Evolutionary conservation across 35 echinoderm and acorn worm genomes (phyloP), one percentile per base, ranked within the genome.

Genomic region (Apostichopus californicus): DNA sequence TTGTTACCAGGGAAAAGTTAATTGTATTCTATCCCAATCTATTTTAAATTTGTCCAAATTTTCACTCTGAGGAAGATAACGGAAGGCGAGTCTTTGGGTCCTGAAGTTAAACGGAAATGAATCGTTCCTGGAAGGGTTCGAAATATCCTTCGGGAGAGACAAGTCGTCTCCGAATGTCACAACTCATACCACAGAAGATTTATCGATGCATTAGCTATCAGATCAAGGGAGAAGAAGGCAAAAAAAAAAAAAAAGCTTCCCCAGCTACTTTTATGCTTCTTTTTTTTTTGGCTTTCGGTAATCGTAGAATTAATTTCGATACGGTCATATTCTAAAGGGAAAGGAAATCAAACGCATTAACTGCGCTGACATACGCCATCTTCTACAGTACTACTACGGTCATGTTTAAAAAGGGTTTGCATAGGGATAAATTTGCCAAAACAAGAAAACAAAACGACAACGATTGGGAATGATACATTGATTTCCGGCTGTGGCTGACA

Each of bases 31-130:
- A 85, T 85, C 57, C 55, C 81, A 85, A 85, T 85, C 54, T 85
- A 85, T 85, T 85, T 85, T 85, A 85, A 85, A 85, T 85, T 85
- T 85, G 81, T 85, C 81, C 81, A 85, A 85, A 85, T 85, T 85
- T 85, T 85, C 81, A 85, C 81, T 85, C 55, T 85, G 55, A 85
- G 57, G 81, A 22, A 85, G 55, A 85, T 58, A 85, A 85, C 81
- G 81, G 81, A 85, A 85, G 81, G 81, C 81, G 54, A 85, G 54
- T 85, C 81, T 85, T 85, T 85, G 81, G 81, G 81, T 58, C 81
- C 81, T 85, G 81, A 85, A 85, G 81, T 85, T 56, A 58, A 85
- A 85, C 81, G 81, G 81, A 85, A 85, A 85, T 85, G 55, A 85
- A 59, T 85, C 14, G 81, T 85, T 85, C 81, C 81, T 85, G 81